Base-by-base conservation (phyloP, 2,888 invertebrate species). In the Conus canariensis region DNA sequence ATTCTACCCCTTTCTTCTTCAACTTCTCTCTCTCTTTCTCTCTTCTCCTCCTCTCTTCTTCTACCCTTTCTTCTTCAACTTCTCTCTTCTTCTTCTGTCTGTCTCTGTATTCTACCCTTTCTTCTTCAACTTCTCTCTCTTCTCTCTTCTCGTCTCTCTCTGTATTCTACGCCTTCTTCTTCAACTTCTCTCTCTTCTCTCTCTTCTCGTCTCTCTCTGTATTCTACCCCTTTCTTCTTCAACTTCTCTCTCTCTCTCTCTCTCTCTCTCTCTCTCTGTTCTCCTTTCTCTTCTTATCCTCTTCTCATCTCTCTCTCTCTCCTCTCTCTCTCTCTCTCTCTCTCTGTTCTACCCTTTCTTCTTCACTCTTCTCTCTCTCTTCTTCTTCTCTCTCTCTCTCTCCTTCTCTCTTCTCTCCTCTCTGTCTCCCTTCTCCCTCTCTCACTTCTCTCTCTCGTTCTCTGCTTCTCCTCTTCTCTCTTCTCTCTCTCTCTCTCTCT, bases 361-460 rank as follows among this genome's bases (percentile, higher is more conserved):
- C n/a, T 14, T 58, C 56, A n/a, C 7, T n/a, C 70, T 30, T 70
- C 58, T 67, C 58, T 60, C 25, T 88, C 30, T 9, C 30, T 60
- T 25, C 82, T 45, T 60, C 64, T 60, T 83, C 64, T 88, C 45
- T 60, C 30, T 25, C 82, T 82, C 60, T 82, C 45, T 14, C 25
- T 82, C 67, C 25, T 30, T 30, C 60, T 88, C 88, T 60, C 16
- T 45, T n/a, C n/a, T n/a, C n/a, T n/a, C n/a, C n/a, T n/a, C n/a
- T n/a, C n/a, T n/a, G n/a, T n/a, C n/a, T n/a, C n/a, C n/a, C n/a
- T n/a, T n/a, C n/a, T n/a, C n/a, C n/a, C n/a, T n/a, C n/a, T n/a
- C n/a, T n/a, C n/a, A n/a, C n/a, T n/a, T n/a, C n/a, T n/a, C n/a
- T n/a, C n/a, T n/a, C n/a, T n/a, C n/a, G n/a, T n/a, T n/a, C n/a